Conservation (phyloP, 2,888 invertebrate genomes). For the Drosophila tripunctata region DNA sequence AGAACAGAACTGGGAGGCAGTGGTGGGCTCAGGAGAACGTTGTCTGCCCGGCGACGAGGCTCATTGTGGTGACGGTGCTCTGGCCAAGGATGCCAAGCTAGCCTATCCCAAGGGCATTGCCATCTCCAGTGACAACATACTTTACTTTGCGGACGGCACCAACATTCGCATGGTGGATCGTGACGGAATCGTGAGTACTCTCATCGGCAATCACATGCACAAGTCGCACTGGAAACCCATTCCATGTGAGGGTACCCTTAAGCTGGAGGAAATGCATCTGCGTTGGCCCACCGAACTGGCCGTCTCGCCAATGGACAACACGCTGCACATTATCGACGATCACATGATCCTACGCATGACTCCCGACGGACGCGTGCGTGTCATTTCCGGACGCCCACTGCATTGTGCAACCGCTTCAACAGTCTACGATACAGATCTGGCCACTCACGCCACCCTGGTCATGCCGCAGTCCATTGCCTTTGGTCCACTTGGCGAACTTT, state of each 20-base stretch:
- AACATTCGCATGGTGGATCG: constrained; percentile 96
- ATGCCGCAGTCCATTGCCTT: constrained; percentile 98
- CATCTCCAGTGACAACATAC: constrained; percentile 94
- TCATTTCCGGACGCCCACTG: constrained; percentile 96
- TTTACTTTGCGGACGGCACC: constrained; percentile 98
- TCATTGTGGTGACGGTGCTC: constrained; percentile 97
- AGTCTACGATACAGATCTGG: constrained; percentile 93
- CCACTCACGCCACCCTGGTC: constrained; percentile 94
- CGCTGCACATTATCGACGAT: constrained; percentile 97
- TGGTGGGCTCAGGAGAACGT: constrained; percentile 97
- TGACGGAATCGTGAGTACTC: constrained; percentile 95
- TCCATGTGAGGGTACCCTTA: constrained; percentile 95
- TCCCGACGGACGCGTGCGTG: constrained; percentile 94
- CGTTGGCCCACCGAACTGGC: constrained; percentile 98
- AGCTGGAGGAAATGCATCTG: constrained; percentile 96
- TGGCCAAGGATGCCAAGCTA: constrained; percentile 96
- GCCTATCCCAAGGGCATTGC: constrained; percentile 98
- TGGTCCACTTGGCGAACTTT: constrained; percentile 95
- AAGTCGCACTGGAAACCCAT: constrained; percentile 97
- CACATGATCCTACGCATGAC: constrained; percentile 97
- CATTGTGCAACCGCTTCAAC: constrained; percentile 94
- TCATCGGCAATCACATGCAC: constrained; percentile 96
- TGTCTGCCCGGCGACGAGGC: constrained; percentile 97
- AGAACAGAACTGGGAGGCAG: constrained; percentile 96
- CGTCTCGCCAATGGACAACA: constrained; percentile 97